A percentile compares a stretch with the other conserved stretches of the same genome.
phyloP scores from a whole-genome alignment of 1,140 invertebrate species.

The Drosophila subpulchrella region DNA sequence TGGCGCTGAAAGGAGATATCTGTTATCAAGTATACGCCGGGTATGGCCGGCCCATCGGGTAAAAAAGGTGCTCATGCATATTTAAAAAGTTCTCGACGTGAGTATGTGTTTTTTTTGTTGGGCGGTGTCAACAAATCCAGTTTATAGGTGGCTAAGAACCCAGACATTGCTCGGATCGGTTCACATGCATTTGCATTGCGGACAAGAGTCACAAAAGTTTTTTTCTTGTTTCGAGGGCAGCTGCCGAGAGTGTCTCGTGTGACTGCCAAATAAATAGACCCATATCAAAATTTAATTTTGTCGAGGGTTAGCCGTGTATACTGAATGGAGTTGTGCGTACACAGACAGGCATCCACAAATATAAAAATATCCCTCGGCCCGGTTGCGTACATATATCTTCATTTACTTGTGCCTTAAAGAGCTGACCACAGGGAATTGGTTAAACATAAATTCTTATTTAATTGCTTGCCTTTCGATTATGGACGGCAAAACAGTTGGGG shows the following conservation, averaged over 20 bases:
- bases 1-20: constrained; percentile 64
- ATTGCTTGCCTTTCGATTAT: constrained; percentile 28
- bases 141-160: constrained; percentile 49
- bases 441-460: constrained; percentile 31
- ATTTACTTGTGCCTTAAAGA: constrained; percentile 21
- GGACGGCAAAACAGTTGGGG: background rate
- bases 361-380: constrained; percentile 13
- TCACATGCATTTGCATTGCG: constrained; percentile 51
- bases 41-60: constrained; percentile 19
- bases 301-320: constrained; percentile 47
- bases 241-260: constrained; percentile 52
- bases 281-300: constrained; percentile 74
- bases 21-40: constrained; percentile 70
- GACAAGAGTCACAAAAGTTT: constrained; percentile 50
- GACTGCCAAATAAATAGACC: constrained; percentile 62
- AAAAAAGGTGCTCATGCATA: constrained; percentile 77
- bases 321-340: constrained; percentile 5
- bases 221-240: constrained; percentile 1
- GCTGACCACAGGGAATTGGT: constrained; percentile 15
- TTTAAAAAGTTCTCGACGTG: constrained; percentile 59
- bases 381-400: constrained; percentile 6
- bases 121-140: constrained; percentile 63
- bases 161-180: constrained; percentile 20
- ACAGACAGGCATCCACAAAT: constrained; percentile 1
- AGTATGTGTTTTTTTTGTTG: constrained; percentile 11